Conservation (phyloP, 2,888 invertebrate species). For the Ceriagrion tenellum region DNA sequence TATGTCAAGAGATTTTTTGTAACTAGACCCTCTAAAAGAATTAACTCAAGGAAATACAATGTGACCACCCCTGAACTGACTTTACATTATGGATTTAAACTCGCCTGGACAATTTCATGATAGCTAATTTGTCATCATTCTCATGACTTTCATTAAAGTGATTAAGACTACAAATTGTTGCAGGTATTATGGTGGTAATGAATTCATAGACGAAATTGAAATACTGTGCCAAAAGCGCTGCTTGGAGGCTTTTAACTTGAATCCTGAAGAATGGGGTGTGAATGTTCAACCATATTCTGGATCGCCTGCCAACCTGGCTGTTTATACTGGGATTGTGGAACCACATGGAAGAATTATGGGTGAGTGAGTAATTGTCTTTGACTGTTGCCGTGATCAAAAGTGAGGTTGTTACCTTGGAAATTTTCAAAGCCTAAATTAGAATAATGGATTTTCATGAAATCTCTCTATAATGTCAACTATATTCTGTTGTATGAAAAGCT, state of each 20-base stretch:
- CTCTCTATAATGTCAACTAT: too few species aligned
- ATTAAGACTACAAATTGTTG: slow-evolving; percentile 72
- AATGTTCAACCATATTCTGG: slow-evolving; percentile 99
- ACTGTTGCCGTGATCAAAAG: background rate
- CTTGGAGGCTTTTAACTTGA: slow-evolving; percentile 89
- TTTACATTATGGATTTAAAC: too few species aligned
- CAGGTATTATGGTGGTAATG: slow-evolving; percentile 99
- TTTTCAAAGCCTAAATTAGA: too few species aligned
- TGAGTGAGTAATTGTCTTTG: slow-evolving; percentile 67
- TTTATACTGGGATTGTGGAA: slow-evolving; percentile 93
- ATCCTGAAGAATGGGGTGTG: slow-evolving; percentile 95
- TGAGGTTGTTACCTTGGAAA: too few species aligned
- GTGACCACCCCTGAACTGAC: too few species aligned
- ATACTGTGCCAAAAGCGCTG: slow-evolving; percentile 92
- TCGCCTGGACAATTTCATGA: too few species aligned
- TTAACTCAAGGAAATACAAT: too few species aligned
- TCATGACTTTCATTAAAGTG: too few species aligned
- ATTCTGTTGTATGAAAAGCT: background rate
- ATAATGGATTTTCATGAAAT: too few species aligned
- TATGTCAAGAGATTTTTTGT: too few species aligned
- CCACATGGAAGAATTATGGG: slow-evolving; percentile 98
- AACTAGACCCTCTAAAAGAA: too few species aligned
- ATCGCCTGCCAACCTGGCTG: slow-evolving; percentile 98
- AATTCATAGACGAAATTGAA: slow-evolving; percentile 96
- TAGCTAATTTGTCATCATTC: too few species aligned